Evolutionary conservation across 2,797 vertebrate genomes (phyloP), one percentile per base, ranked within the genome.

Genomic region (Argyrosomus regius): DNA sequence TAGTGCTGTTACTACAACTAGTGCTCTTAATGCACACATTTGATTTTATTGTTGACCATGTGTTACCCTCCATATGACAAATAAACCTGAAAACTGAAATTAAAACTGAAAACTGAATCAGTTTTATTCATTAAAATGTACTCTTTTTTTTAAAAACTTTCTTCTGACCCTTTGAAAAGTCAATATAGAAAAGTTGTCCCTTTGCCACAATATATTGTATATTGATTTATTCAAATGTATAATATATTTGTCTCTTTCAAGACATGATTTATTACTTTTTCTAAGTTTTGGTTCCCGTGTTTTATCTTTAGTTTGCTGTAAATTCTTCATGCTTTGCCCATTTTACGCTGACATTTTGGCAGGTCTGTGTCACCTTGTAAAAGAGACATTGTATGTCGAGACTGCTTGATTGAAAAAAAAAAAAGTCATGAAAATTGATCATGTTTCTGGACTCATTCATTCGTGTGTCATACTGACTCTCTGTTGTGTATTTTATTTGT

Each of bases 321-420:
- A 28, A 24, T 13, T 35, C 6, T n/a, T 28, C 48, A 3, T 64
- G n/a, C 43, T 77, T 77, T 61, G 24, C 67, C 45, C 43, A 13
- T 49, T 71, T 75, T 18, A 22, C 67, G 35, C n/a, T 18, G 17
- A 4, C 31, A 28, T 46, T 58, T 46, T 24, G 9, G 12, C 18
- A 39, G n/a, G 10, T 45, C 10, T 58, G 17, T 28, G 8, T 69
- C 49, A 5, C 22, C 17, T 70, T 45, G 22, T 28, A 52, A 31
- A 69, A 26, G 20, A 50, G 16, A 31, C 28, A 13, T 61, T 54
- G 45, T 1, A 22, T 35, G 7, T 35, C 7, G 6, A 54, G 24
- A 39, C 16, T 41, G 12, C 31, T 7, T 48, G 1, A 22, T 50
- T 54, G 60, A 61, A 60, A 28, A 31, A 31, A 31, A 31, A 31